Percentiles rank a stretch among this genome's conserved stretches.
Conservation (phyloP, 2,113 vertebrate genomes). For the Thunnus thynnus region DNA sequence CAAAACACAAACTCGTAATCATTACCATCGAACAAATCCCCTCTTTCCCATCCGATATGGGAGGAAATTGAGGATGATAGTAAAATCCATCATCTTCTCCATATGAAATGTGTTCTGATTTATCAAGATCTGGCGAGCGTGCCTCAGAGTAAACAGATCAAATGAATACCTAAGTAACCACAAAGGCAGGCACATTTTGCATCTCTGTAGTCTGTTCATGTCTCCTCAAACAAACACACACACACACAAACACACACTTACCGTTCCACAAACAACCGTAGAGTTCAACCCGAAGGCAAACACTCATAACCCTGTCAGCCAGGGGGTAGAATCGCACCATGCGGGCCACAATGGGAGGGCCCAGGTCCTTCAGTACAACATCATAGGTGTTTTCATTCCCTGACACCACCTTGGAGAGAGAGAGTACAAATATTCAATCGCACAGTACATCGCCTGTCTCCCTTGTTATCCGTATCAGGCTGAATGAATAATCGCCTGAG, state of each 20-base stretch:
- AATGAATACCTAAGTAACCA: constrained; percentile 8
- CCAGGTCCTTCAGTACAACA: constrained; percentile 93
- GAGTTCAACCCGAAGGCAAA: constrained; percentile 94
- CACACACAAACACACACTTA: constrained; percentile 68
- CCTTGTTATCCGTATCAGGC: neutral
- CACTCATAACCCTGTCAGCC: constrained; percentile 95
- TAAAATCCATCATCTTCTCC: constrained; percentile 26
- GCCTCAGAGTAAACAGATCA: constrained; percentile 11
- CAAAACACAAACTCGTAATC: constrained; percentile 51
- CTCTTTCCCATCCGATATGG: constrained; percentile 4
- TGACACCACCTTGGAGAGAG: constrained; percentile 87
- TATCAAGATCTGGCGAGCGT: constrained; percentile 13
- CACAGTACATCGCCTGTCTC: neutral
- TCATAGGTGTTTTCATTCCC: constrained; percentile 94
- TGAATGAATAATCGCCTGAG: constrained; percentile 23
- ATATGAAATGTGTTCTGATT: constrained; percentile 7
- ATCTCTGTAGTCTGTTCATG: neutral
- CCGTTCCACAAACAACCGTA: constrained; percentile 95
- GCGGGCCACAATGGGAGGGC: constrained; percentile 91
- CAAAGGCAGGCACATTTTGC: neutral
- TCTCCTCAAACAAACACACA: neutral
- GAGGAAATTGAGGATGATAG: constrained; percentile 16
- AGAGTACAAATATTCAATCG: constrained; percentile 34
- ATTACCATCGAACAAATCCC: constrained; percentile 22
- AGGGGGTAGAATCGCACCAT: constrained; percentile 92